Conservation (phyloP, 2,113 vertebrate genomes). For the Triplophysa siluroides region DNA sequence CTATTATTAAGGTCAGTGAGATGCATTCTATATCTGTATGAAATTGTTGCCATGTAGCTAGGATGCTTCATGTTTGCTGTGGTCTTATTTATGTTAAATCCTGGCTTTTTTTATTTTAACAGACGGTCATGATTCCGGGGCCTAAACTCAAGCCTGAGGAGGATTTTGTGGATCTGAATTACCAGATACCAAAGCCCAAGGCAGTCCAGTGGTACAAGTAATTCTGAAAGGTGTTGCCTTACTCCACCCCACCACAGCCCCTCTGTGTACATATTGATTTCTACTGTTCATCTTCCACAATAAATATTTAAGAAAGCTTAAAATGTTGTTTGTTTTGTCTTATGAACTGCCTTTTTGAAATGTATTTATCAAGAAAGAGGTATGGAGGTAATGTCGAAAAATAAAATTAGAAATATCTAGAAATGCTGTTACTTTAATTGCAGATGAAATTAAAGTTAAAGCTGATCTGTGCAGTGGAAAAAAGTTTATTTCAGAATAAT, state of each 20-base stretch:
- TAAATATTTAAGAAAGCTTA: constrained; percentile 32
- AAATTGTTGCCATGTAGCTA: neutral
- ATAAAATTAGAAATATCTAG: too few relatives aligned
- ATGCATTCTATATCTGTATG: neutral
- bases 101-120: constrained; percentile 51
- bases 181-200: constrained; percentile 64
- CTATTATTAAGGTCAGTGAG: constrained; percentile 83
- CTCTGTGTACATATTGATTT: constrained; percentile 38
- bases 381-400: too few relatives aligned
- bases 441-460: neutral
- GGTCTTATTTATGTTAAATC: neutral
- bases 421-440: neutral
- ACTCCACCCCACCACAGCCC: neutral
- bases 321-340: neutral
- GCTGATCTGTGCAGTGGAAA: constrained; percentile 38
- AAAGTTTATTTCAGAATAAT: constrained; percentile 62
- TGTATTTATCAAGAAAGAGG: too few relatives aligned
- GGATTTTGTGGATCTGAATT: constrained; percentile 71
- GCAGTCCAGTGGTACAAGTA: constrained; percentile 67
- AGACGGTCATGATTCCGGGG: constrained; percentile 90
- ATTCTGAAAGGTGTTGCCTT: constrained; percentile 40
- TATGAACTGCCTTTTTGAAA: neutral
- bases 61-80: neutral
- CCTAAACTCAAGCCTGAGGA: constrained; percentile 74
- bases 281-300: constrained; percentile 21